phyloP scores from a whole-genome alignment of 2,113 vertebrate species.

The Hiodon tergisus region DNA sequence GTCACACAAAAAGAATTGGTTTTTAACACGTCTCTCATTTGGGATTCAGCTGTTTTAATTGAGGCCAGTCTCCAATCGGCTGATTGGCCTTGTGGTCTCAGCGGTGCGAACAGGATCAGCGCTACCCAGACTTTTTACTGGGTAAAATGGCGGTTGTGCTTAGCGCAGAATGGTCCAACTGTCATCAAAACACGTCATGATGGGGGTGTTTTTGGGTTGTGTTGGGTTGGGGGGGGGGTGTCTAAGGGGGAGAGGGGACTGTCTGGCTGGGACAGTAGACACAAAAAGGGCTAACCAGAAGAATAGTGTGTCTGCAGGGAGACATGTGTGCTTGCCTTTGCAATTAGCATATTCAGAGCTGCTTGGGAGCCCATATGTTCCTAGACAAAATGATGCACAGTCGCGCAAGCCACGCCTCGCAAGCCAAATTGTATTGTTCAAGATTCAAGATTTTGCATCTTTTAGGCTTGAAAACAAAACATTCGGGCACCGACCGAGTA shows the following conservation, averaged over 20 bases:
- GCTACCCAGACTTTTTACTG: slow-evolving; percentile 32
- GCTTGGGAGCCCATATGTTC: slow-evolving; percentile 49
- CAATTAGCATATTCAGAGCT: slow-evolving; percentile 51
- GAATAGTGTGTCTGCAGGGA: background rate
- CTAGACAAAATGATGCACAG: slow-evolving; percentile 40
- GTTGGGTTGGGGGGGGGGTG: background rate
- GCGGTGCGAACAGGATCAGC: background rate
- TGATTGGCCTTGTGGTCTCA: background rate
- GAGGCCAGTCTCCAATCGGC: background rate
- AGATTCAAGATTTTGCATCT: too few species aligned
- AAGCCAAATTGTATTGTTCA: background rate
- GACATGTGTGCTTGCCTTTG: slow-evolving; percentile 28
- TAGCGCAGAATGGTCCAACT: background rate
- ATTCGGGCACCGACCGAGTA: background rate
- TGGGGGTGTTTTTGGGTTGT: background rate
- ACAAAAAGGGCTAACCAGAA: background rate
- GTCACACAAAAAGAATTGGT: background rate
- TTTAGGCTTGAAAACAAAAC: too few species aligned
- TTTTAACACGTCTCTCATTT: background rate
- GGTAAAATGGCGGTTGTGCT: slow-evolving; percentile 13
- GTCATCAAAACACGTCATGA: too few species aligned
- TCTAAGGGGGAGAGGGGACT: background rate
- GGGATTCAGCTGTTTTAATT: slow-evolving; percentile 2
- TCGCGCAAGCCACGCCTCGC: slow-evolving; percentile 12
- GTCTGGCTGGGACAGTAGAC: slow-evolving; percentile 12